Conservation (phyloP, 2,113 vertebrate genomes). For the Mohoua ochrocephala region DNA sequence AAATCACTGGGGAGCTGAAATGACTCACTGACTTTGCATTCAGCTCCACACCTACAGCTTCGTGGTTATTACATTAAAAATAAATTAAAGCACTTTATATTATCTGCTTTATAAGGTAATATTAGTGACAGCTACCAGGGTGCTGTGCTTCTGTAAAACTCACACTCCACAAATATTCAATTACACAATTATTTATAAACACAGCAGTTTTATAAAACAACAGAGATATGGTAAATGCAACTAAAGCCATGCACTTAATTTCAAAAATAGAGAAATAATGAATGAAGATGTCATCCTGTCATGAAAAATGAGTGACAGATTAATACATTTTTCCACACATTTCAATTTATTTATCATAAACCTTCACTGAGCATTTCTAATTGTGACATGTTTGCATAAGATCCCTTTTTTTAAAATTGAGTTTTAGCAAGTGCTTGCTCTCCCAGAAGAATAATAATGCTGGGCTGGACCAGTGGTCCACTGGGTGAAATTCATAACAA, state of each 20-base stretch:
- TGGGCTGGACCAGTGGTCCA: neutral
- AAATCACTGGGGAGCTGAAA: neutral
- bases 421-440: neutral
- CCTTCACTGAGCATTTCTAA: neutral
- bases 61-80: neutral
- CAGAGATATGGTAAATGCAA: neutral
- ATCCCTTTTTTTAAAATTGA: neutral
- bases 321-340: neutral
- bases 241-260: neutral
- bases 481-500: neutral
- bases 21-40: neutral
- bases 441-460: neutral
- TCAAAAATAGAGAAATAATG: neutral
- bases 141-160: neutral
- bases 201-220: neutral
- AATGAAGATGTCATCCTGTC: neutral
- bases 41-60: neutral
- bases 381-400: neutral
- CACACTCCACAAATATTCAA: neutral
- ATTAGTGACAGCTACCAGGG: neutral
- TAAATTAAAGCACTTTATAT: neutral
- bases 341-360: neutral
- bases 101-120: neutral
- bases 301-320: neutral
- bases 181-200: slow-evolving; percentile 13